Conservation (phyloP, 92 coral and sea anemone species). For the Metridium senile region DNA sequence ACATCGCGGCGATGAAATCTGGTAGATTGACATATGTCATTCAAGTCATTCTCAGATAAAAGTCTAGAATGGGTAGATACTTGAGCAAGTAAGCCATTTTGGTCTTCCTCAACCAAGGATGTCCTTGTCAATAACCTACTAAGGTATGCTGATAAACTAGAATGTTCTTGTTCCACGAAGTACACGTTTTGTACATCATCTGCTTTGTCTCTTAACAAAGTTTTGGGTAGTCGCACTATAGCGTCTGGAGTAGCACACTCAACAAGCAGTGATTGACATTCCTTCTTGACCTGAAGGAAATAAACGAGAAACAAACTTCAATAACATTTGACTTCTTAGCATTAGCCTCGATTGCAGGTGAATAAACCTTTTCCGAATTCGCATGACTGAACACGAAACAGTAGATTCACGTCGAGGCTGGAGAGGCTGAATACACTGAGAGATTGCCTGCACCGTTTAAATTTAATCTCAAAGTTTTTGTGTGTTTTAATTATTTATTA, state of each 20-base stretch:
- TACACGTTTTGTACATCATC: conserved; percentile 39
- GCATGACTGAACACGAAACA: no score
- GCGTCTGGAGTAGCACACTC: conserved; percentile 88
- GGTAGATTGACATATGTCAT: conserved; percentile 16
- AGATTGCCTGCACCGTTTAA: no score
- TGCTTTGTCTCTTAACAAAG: conserved; percentile 51
- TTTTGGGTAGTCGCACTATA: conserved; percentile 67
- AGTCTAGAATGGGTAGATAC: conserved; percentile 88
- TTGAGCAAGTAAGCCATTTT: conserved; percentile 64
- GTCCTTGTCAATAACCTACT: not conserved
- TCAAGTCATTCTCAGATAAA: conserved; percentile 52
- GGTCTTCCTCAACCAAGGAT: conserved; percentile 12
- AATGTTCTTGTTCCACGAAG: conserved; percentile 69
- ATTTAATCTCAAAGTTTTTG: no score
- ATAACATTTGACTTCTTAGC: no score
- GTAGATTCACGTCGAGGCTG: no score
- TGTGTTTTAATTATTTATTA: no score
- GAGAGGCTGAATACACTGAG: no score
- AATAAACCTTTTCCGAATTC: no score
- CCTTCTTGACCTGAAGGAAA: conserved; percentile 39
- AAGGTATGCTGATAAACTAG: conserved; percentile 63
- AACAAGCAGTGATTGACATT: conserved; percentile 53
- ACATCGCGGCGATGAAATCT: not conserved
- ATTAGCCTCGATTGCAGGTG: no score
- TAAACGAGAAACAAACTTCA: no score